These are phyloP conservation scores for Lepus oiostolus DNA, from an alignment of 2,797 vertebrate species.

Conservation along the genomic window DNA sequence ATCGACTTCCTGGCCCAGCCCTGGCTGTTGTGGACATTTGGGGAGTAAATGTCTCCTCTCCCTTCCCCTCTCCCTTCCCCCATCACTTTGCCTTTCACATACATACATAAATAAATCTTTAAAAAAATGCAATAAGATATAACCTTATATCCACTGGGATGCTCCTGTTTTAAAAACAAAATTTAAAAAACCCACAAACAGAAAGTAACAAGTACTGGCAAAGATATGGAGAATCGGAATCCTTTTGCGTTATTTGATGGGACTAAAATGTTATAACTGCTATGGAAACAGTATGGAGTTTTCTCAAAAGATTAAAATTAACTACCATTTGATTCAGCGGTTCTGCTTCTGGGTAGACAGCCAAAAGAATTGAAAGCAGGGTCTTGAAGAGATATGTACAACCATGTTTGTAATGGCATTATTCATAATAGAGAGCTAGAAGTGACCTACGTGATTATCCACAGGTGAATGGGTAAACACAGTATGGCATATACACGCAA, in stretches of 20 bases:
- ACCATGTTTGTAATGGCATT: background rate
- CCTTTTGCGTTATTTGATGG: background rate
- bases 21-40: too few relatives aligned
- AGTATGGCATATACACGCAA: background rate
- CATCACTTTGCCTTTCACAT: too few relatives aligned
- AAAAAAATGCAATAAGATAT: background rate
- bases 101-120: too few relatives aligned
- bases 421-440: background rate
- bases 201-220: background rate
- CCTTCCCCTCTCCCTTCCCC: too few relatives aligned
- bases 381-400: background rate
- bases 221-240: background rate
- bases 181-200: background rate
- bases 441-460: background rate
- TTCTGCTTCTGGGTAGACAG: background rate
- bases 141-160: background rate
- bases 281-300: background rate
- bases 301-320: background rate
- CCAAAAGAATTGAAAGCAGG: background rate
- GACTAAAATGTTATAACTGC: background rate
- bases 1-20: too few relatives aligned
- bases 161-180: background rate
- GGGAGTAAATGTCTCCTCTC: too few relatives aligned
- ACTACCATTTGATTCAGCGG: background rate
- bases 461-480: background rate